phyloP scores from a whole-genome alignment of 2,888 invertebrate species.

The Papilio protenor region DNA sequence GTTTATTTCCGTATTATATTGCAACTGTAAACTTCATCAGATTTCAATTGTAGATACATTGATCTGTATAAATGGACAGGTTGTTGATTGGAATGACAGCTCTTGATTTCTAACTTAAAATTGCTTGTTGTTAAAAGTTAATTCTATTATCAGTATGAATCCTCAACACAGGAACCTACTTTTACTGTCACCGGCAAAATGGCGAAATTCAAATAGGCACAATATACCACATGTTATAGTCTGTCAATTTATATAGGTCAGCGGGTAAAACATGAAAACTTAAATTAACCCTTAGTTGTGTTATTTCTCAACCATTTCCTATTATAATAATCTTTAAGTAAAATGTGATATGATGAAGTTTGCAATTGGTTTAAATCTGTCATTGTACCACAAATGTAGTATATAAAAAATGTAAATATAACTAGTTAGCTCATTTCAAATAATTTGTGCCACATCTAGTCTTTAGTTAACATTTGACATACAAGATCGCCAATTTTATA shows the following conservation, averaged over 20 bases:
- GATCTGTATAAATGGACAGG: too few relatives aligned
- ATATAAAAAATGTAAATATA: neutral
- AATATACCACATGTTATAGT: too few relatives aligned
- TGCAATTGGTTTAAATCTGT: neutral
- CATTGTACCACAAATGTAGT: neutral
- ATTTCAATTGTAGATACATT: too few relatives aligned
- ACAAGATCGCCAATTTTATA: slow-evolving; percentile 33
- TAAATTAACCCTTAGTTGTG: neutral
- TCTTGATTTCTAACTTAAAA: too few relatives aligned
- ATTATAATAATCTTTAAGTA: neutral
- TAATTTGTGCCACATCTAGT: slow-evolving; percentile 2
- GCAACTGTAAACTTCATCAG: neutral
- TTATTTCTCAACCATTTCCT: neutral
- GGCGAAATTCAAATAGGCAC: too few relatives aligned
- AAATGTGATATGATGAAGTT: neutral
- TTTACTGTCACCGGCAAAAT: too few relatives aligned
- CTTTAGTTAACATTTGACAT: neutral
- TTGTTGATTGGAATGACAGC: too few relatives aligned
- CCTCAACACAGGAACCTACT: too few relatives aligned
- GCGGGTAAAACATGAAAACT: too few relatives aligned
- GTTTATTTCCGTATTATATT: neutral
- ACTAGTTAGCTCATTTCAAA: slow-evolving; percentile 1
- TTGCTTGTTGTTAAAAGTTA: too few relatives aligned
- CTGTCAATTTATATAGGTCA: too few relatives aligned
- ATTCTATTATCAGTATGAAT: too few relatives aligned